Evolutionary conservation across 2,888 invertebrate genomes (phyloP), one percentile per base, ranked within the genome.

Genomic region (Steinernema hermaphroditum): DNA sequence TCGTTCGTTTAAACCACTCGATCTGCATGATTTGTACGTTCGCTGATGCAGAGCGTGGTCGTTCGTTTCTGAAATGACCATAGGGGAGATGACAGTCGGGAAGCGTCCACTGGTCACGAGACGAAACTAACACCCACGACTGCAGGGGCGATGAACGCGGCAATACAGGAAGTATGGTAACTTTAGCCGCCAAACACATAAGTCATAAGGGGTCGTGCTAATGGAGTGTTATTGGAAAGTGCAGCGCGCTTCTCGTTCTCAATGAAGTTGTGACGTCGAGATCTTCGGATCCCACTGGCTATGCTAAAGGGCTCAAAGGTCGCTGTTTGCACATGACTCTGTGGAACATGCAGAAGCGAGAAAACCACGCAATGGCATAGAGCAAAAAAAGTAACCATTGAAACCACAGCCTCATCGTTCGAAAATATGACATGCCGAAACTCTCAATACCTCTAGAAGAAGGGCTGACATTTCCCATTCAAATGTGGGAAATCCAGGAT

Each of bases 161-260:
- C 16, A 62, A 29, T 29, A 32, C 62, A 62, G 62, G 62, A 62
- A 62, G 34, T 62, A 32, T 27, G 62, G 62, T 62, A 62, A 62
- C 14, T 16, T 32, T 62, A 62, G 14, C 6, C 62, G 16, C 62
- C 16, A 9, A 62, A 62, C 32, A 14, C 62, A 62, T 29, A 62
- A 62, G 62, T 62, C 62, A 16, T 32, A 4, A 29, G 22, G 1
- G 14, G 46, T 16, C 4, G 29, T 32, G 27, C 62, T 62, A 62
- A 62, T 62, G 62, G 62, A 62, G 62, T 62, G 62, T 34, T 50
- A 50, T 50, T 50, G 50, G 22, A 22, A 22, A 19, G 50, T 19
- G 46, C 46, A 4, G 24, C 12, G n/a, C 50, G 1, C 27, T 12
- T 34, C 14, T 54, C n/a, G n/a, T n/a, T n/a, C 34, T 62, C 32